Evolutionary conservation across 2,113 vertebrate species (phyloP), one percentile per base, ranked within the genome.

Genomic region (Athene noctua): DNA sequence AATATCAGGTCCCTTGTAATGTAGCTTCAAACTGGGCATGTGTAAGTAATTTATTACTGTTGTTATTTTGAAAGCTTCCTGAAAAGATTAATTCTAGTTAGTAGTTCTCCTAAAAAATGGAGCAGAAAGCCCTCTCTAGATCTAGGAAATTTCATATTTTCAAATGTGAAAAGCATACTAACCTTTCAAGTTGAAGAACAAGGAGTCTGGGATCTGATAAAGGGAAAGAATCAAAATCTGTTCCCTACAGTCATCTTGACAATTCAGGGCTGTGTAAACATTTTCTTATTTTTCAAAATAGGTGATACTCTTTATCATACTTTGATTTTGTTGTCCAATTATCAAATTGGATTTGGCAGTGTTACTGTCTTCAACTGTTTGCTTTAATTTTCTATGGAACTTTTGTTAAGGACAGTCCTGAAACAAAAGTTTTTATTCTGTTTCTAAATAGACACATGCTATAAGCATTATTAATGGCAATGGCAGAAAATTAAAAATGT

Each of bases 61-160:
- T 90, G 46, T 94, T 93, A 86, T 88, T 96, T 92, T 77, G 51
- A 68, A 93, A 70, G 51, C 36, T 93, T 90, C 79, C 62, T 88
- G 71, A 68, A 94, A 96, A 83, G 68, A 74, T 52, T 70, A 59
- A 74, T 63, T 68, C 40, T 44, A 67, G 38, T 72, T 80, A 67
- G 27, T 36, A 59, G 52, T 73, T 90, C 42, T 32, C 32, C 58
- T 90, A 25, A 58, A 51, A 93, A 92, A 70, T 11, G 4, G 36
- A 77, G 20, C 32, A 66, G 71, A 85, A 82, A 52, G 8, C 12
- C 25, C 83, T 73, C 19, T n/a, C 38, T 70, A 54, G 4, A 65
- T 86, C 62, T 58, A 88, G 30, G 44, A 44, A 9, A 29, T 8
- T n/a, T 67, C 25, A 10, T 51, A 26, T 15, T 94, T 94, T 57